Percentiles rank a stretch among this genome's conserved stretches.
Evolutionary conservation across 1,140 invertebrate genomes (phyloP).

Genomic region (Anadara kagoshimensis): DNA sequence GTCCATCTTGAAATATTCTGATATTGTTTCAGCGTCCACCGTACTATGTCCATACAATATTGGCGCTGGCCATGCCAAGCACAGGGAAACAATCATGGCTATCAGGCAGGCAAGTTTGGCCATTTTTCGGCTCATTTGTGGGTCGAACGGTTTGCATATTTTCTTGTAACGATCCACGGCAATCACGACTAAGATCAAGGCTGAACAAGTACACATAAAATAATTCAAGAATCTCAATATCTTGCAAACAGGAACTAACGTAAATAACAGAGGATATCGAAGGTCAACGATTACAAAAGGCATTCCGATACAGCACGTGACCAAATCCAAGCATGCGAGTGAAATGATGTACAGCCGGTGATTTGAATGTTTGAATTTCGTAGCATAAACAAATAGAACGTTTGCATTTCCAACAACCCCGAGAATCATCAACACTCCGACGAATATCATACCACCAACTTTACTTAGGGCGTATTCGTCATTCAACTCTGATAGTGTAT

Average conservation of each 20-base stretch:
- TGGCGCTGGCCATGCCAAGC: constrained; percentile 46
- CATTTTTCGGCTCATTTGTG: constrained; percentile 16
- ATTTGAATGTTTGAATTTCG: constrained; percentile 41
- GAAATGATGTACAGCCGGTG: constrained; percentile 44
- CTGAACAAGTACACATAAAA: constrained; percentile 43
- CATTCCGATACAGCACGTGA: constrained; percentile 55
- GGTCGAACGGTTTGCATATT: constrained; percentile 44
- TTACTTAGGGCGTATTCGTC: constrained; percentile 75
- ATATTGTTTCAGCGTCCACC: constrained; percentile 5
- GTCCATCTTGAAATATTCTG: neutral
- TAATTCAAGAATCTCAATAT: constrained; percentile 50
- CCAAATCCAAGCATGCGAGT: constrained; percentile 49
- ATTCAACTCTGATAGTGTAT: constrained; percentile 73
- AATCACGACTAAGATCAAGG: constrained; percentile 45
- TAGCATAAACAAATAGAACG: constrained; percentile 52
- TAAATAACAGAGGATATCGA: constrained; percentile 41
- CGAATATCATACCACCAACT: constrained; percentile 42
- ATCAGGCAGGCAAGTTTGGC: constrained; percentile 41
- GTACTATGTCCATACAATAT: constrained; percentile 40
- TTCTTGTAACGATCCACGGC: constrained; percentile 50
- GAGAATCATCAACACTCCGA: constrained; percentile 41
- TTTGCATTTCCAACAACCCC: constrained; percentile 52
- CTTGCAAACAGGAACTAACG: constrained; percentile 43
- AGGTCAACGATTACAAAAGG: constrained; percentile 52
- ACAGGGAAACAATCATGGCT: constrained; percentile 30